phyloP scores from a whole-genome alignment of 2,888 invertebrate species.

The Napeogenes inachia region DNA sequence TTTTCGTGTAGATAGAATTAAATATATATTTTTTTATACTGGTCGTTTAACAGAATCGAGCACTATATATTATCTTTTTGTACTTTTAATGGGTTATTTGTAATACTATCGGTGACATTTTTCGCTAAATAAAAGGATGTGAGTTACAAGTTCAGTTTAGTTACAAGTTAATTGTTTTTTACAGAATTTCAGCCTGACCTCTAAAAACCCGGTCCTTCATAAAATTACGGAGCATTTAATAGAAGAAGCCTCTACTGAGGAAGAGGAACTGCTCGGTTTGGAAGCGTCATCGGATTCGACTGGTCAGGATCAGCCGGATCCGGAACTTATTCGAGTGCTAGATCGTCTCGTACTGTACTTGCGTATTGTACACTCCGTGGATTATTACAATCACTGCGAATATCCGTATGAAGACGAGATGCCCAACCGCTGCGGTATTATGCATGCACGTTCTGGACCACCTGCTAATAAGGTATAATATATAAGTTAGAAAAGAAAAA shows the following conservation, averaged over 20 bases:
- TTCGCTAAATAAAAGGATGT: too few relatives aligned
- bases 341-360: conserved; percentile 93
- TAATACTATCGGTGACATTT: too few relatives aligned
- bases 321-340: conserved; percentile 79
- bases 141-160: too few relatives aligned
- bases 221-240: conserved; percentile 98
- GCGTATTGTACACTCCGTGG: conserved; percentile 97
- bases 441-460: conserved; percentile 95
- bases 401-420: conserved; percentile 99
- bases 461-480: conserved; percentile 86
- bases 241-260: conserved; percentile 98
- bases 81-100: too few relatives aligned
- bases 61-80: too few relatives aligned
- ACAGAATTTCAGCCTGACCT: conserved; percentile 81
- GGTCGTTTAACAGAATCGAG: too few relatives aligned
- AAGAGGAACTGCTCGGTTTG: conserved; percentile 93
- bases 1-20: too few relatives aligned
- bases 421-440: conserved; percentile 99
- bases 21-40: too few relatives aligned
- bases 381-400: conserved; percentile 99
- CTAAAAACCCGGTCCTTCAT: conserved; percentile 94
- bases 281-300: conserved; percentile 55
- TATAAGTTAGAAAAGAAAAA: neutral
- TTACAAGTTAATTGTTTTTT: conserved; percentile 11
- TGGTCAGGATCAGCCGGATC: conserved; percentile 53